Base-by-base conservation (phyloP, 2,888 invertebrate genomes). In the Malacosoma neustria region DNA sequence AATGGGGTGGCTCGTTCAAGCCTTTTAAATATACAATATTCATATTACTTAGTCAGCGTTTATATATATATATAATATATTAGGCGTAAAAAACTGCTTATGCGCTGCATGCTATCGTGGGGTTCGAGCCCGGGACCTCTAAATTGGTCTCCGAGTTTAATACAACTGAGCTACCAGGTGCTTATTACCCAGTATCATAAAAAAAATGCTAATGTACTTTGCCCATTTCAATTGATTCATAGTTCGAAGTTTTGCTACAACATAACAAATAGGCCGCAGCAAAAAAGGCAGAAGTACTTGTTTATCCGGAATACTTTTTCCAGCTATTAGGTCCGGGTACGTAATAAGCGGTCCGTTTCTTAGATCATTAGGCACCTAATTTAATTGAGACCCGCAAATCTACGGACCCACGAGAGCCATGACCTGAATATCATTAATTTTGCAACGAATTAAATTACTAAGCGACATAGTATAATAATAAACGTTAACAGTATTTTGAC, bases 311-410 rank as follows among this genome's bases (percentile, higher is more conserved):
- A 22, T 22, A 22, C 22, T 22, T 22, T 22, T 22, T 22, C 22
- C 22, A 9, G 22, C 22, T 22, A 22, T 22, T 22, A 33, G 39
- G 38, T 32, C 41, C 37, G 43, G 37, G 9, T 9, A 56, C 53
- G 41, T 48, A 55, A 53, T 49, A 55, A 47, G 32, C 36, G 45
- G 43, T 42, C 49, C 51, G 38, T 60, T 57, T 57, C 61, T 61
- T 55, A 58, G 56, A 60, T 67, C 72, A 71, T 72, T 70, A 72
- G 57, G 63, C 57, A 53, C 55, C 57, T 73, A 72, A 76, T 74
- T 72, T 64, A 67, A 72, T 73, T 62, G 61, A 46, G 51, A 49
- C 43, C 37, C 39, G 45, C 54, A 57, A 57, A 57, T 63, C 54
- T 52, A 48, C 49, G 54, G 47, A 42, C 54, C 41, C 49, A 39